Percentiles rank a stretch among this genome's conserved stretches.
These are phyloP conservation scores for Lophotriccus pileatus DNA, from an alignment of 2,797 vertebrate genomes.

Conservation along the genomic window DNA sequence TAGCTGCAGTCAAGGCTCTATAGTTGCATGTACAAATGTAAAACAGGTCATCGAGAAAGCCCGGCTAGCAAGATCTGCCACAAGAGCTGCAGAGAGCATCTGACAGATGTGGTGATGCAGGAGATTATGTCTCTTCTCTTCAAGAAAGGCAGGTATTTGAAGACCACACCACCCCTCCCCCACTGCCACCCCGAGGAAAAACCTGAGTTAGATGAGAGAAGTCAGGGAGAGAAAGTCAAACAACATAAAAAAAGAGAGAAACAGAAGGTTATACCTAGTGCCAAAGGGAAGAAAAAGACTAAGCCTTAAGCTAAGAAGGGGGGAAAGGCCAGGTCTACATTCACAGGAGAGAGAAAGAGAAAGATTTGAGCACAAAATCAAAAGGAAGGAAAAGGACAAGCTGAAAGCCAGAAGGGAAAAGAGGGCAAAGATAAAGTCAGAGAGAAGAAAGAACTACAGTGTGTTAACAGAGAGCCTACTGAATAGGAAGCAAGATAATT, in stretches of 20 bases:
- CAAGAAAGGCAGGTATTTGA: not conserved
- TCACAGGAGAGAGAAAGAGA: slow-evolving; percentile 1
- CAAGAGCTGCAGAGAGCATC: not conserved
- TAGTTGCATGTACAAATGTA: not conserved
- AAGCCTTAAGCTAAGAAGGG: slow-evolving; percentile 1
- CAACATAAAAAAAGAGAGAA: not conserved
- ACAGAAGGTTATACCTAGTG: not conserved
- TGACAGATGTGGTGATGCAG: not conserved
- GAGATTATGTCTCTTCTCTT: not conserved
- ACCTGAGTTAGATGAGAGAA: not conserved
- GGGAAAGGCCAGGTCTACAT: not conserved
- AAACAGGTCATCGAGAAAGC: not conserved
- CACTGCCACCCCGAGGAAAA: not conserved
- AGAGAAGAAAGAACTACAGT: slow-evolving; percentile 19
- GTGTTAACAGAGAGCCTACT: not conserved
- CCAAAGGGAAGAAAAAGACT: slow-evolving; percentile 20
- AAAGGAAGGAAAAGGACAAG: slow-evolving; percentile 22
- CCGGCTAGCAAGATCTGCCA: not conserved
- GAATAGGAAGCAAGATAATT: slow-evolving; percentile 14
- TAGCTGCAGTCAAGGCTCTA: not conserved
- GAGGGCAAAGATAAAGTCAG: slow-evolving; percentile 22
- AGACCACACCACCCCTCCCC: not conserved
- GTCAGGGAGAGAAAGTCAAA: slow-evolving; percentile 16
- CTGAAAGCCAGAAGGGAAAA: slow-evolving; percentile 14
- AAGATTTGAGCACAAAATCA: slow-evolving; percentile 8